These are phyloP conservation scores for Sinocyclocheilus anophthalmus DNA, from an alignment of 2,113 vertebrate genomes.

Conservation along the genomic window DNA sequence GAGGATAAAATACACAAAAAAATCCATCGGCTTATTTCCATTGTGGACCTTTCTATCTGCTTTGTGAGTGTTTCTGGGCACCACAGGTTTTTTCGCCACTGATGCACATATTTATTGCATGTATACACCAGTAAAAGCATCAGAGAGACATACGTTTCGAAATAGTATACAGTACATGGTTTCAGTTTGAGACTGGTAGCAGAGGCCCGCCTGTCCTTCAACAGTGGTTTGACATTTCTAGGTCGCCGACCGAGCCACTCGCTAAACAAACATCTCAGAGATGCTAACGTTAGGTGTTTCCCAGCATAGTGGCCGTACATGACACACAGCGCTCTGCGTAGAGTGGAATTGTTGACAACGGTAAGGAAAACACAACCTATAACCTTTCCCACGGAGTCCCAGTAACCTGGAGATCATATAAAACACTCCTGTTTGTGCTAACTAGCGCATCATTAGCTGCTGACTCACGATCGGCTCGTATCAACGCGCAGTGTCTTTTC, in stretches of 20 bases:
- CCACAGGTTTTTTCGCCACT: background rate
- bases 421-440: slow-evolving; percentile 33
- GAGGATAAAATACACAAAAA: too few species aligned
- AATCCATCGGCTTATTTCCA: too few species aligned
- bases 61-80: background rate
- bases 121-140: background rate
- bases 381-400: slow-evolving; percentile 57
- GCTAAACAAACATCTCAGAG: slow-evolving; percentile 35
- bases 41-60: background rate
- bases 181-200: slow-evolving; percentile 13
- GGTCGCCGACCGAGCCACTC: background rate
- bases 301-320: slow-evolving; percentile 1
- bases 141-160: background rate
- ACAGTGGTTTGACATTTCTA: slow-evolving; percentile 47
- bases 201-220: background rate
- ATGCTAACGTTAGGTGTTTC: slow-evolving; percentile 5
- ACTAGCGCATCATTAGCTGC: slow-evolving; percentile 25
- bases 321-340: background rate
- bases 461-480: slow-evolving; percentile 41
- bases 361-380: slow-evolving; percentile 52
- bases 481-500: slow-evolving; percentile 38
- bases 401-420: slow-evolving; percentile 46
- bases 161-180: background rate
- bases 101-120: background rate
- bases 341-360: slow-evolving; percentile 37